Evolutionary conservation across 1,140 invertebrate genomes (phyloP).

Genomic region (Pemphigus obesinymphae): DNA sequence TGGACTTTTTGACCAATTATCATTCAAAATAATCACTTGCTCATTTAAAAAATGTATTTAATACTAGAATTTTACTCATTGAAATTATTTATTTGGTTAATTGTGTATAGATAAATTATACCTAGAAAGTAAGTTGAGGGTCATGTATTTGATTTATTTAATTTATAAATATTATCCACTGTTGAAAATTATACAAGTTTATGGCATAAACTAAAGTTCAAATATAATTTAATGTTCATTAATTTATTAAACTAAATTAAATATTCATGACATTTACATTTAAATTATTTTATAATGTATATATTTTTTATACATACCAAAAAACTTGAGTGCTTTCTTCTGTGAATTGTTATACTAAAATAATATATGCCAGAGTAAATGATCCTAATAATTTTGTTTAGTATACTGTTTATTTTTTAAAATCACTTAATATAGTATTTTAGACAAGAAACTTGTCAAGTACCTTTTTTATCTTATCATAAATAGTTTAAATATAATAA

Average conservation of each 20-base stretch:
- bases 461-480: slow-evolving; percentile 28
- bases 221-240: neutral
- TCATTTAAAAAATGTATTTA: too few relatives aligned
- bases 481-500: neutral
- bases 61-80: too few relatives aligned
- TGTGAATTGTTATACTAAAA: neutral
- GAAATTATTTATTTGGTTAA: too few relatives aligned
- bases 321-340: neutral
- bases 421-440: slow-evolving; percentile 1
- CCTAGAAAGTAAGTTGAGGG: neutral
- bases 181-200: neutral
- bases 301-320: slow-evolving; percentile 8
- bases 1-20: too few relatives aligned
- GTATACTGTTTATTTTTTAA: neutral
- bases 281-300: neutral
- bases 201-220: too few relatives aligned
- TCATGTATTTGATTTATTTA: neutral
- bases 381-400: neutral
- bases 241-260: too few relatives aligned
- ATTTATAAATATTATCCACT: too few relatives aligned
- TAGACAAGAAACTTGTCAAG: neutral
- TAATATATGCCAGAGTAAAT: neutral
- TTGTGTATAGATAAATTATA: too few relatives aligned
- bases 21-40: too few relatives aligned
- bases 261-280: neutral